A percentile compares a stretch with the other conserved stretches of the same genome.
Evolutionary conservation across 2,113 vertebrate genomes (phyloP).

Genomic region (Grus americana): DNA sequence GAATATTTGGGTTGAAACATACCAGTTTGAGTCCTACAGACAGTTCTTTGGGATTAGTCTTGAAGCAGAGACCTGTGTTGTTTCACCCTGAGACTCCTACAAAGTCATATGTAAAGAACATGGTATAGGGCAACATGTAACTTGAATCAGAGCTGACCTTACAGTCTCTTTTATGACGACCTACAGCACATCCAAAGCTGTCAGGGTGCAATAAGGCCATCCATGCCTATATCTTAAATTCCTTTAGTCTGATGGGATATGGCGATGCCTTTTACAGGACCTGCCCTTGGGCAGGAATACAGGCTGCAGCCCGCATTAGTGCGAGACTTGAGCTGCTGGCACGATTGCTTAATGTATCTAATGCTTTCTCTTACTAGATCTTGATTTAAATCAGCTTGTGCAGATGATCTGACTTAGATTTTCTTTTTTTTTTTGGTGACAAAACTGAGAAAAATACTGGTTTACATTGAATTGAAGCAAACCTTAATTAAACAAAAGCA

Average conservation of each 20-base stretch:
- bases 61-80: background rate
- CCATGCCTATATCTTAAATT: background rate
- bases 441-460: background rate
- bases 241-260: background rate
- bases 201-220: background rate
- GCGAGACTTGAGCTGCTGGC: background rate
- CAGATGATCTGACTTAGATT: background rate
- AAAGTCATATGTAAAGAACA: background rate
- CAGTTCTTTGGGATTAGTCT: background rate
- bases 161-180: background rate
- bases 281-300: background rate
- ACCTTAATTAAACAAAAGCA: background rate
- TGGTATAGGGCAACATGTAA: background rate
- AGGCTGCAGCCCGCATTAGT: background rate
- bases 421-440: background rate
- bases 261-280: background rate
- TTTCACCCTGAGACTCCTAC: background rate
- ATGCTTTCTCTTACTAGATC: background rate
- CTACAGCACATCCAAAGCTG: background rate
- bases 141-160: background rate
- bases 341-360: background rate
- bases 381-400: background rate
- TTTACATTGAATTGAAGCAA: background rate
- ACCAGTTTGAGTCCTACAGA: background rate
- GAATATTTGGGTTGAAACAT: background rate